These are phyloP conservation scores for Leiothrix lutea DNA, from an alignment of 2,113 vertebrate species.

Conservation along the genomic window DNA sequence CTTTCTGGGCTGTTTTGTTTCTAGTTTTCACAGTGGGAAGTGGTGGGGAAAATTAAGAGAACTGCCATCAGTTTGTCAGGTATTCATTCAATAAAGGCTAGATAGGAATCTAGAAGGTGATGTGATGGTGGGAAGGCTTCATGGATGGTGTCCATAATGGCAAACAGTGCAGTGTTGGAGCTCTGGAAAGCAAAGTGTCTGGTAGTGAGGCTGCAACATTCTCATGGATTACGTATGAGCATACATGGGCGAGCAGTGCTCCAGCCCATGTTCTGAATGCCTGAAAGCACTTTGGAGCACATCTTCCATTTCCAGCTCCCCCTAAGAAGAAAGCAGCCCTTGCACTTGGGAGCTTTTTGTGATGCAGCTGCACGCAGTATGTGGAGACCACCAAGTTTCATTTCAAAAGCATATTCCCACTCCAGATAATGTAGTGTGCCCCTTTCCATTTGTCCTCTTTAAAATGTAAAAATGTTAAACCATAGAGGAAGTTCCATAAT, in stretches of 20 bases:
- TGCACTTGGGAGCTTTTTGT: not conserved
- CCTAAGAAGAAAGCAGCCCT: not conserved
- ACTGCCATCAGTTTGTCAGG: not conserved
- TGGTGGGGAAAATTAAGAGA: not conserved
- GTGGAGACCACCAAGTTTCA: no score
- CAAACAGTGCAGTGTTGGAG: accelerated
- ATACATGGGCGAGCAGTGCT: not conserved
- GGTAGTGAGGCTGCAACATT: not conserved
- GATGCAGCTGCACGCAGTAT: not conserved
- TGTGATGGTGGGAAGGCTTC: not conserved
- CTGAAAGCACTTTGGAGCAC: not conserved
- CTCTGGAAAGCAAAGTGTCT: not conserved
- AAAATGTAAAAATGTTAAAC: not conserved
- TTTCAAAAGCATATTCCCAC: not conserved
- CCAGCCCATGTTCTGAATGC: not conserved
- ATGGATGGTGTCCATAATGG: accelerated
- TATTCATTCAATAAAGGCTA: not conserved
- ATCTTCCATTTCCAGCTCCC: not conserved
- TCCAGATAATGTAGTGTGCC: not conserved
- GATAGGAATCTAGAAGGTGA: not conserved
- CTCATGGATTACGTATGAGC: accelerated
- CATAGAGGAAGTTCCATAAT: not conserved
- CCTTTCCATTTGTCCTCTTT: not conserved
- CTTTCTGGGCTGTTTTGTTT: not conserved
- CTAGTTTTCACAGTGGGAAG: not conserved